Evolutionary conservation across 2,113 vertebrate genomes (phyloP), one percentile per base, ranked within the genome.

Genomic region (Galbula dea): DNA sequence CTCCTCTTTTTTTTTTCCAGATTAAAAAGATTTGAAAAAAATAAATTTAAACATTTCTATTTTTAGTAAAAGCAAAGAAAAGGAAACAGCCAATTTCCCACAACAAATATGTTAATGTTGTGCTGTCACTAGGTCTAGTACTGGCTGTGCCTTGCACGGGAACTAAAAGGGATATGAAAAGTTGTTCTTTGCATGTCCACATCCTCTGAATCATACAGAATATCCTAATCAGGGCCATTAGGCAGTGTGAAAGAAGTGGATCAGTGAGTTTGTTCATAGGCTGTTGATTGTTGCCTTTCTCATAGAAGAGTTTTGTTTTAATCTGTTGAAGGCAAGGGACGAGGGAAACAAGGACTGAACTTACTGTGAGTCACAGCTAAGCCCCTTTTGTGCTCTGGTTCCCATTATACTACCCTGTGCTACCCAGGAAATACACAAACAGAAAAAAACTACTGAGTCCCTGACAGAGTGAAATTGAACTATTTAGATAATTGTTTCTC

Each of bases 401-500:
- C 12, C 22, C 7, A 8, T 17, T 7, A 19, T 2, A 20, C 22
- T 1, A 3, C 30, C 41, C 54, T 29, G 16, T 63, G 11, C 12
- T 32, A 16, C 30, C 32, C 5, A 7, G 41, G 16, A 92, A 80
- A 58, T 27, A 30, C 19, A 23, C 14, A 36, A 39, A 13, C 11
- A 23, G 62, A 22, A 17, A 9, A 16, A 16, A 52, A 23, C 29
- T 21, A 37, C 12, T 2, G 5, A 59, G 26, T 63, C 52, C 57
- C 4, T 0, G 26, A 24, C 5, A 2, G 24, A 32, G 15, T 67
- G 61, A 91, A 72, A 77, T 17, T 5, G 8, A 73, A 27, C 74
- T 82, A 17, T 54, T 92, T 76, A 85, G 80, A 27, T 82, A 86
- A 79, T 51, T 73, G 11, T 21, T 90, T 69, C 78, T 78, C 36